A percentile compares a stretch with the other conserved stretches of the same genome.
Evolutionary conservation across 2,113 vertebrate genomes (phyloP).

Genomic region (Prietella phreatophila): DNA sequence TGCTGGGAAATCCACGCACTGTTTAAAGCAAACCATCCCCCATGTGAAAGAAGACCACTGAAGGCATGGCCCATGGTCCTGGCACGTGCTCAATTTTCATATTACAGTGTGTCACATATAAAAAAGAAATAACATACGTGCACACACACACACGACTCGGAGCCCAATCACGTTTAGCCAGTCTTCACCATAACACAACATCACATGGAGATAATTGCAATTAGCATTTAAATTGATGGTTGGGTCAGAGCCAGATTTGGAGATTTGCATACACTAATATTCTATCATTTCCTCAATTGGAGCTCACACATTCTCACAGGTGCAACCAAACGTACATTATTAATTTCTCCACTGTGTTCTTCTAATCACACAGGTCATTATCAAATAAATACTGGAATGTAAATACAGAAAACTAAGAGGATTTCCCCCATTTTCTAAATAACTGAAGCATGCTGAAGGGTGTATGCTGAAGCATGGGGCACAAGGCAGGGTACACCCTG

Average conservation of each 20-base stretch:
- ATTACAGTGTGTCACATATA: conserved; percentile 2
- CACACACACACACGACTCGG: not conserved
- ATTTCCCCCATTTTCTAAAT: not conserved
- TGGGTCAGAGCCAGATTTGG: conserved; percentile 34
- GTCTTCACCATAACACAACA: conserved; percentile 2
- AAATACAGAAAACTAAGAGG: not conserved
- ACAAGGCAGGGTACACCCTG: too few relatives aligned
- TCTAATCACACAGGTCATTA: not conserved
- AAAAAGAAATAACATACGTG: not conserved
- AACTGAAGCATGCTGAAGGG: too few relatives aligned
- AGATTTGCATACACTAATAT: conserved; percentile 14
- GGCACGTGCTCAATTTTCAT: conserved; percentile 1
- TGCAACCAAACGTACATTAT: not conserved
- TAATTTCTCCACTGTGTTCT: not conserved
- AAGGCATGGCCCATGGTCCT: not conserved
- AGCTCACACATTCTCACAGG: not conserved
- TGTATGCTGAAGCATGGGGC: too few relatives aligned
- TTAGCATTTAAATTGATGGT: conserved; percentile 50
- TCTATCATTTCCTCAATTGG: conserved; percentile 1
- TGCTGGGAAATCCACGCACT: conserved; percentile 11
- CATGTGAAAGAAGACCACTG: not conserved
- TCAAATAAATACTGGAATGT: not conserved
- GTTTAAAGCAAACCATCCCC: conserved; percentile 5
- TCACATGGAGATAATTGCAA: conserved; percentile 37
- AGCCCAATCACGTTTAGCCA: not conserved